Conservation (phyloP, 2,113 vertebrate genomes). For the Planiliza haematocheilus region DNA sequence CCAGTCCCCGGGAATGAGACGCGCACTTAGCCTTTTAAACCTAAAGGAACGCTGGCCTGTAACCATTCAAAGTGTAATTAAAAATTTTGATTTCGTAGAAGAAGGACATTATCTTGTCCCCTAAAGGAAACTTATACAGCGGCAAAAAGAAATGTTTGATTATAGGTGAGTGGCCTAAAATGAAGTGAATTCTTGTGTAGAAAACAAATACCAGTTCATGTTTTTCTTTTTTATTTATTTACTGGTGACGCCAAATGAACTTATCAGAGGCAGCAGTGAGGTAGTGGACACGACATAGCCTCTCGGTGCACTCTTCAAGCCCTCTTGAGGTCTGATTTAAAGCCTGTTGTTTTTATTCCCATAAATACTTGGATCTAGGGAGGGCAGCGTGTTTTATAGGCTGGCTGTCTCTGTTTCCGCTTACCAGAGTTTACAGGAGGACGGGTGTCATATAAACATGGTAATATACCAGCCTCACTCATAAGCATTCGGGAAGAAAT, state of each 20-base stretch:
- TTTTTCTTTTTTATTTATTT: neutral
- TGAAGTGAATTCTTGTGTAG: neutral
- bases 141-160: neutral
- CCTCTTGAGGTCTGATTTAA: constrained; percentile 79
- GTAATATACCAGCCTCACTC: constrained; percentile 78
- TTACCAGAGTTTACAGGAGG: constrained; percentile 77
- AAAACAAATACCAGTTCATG: neutral
- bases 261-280: constrained; percentile 34
- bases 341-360: constrained; percentile 79
- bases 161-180: neutral
- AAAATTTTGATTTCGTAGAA: constrained; percentile 12
- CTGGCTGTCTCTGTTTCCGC: constrained; percentile 66
- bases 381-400: constrained; percentile 77
- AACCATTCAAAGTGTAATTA: constrained; percentile 19
- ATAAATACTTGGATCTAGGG: constrained; percentile 78
- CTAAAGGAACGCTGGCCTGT: neutral
- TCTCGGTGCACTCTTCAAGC: constrained; percentile 21
- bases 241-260: constrained; percentile 35
- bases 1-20: constrained; percentile 25
- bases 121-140: neutral
- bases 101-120: neutral
- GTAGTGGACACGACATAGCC: constrained; percentile 29
- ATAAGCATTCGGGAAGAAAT: constrained; percentile 71
- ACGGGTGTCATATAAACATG: constrained; percentile 81
- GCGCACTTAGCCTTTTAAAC: constrained; percentile 46